These are phyloP conservation scores for Coenonympha glycerion DNA, from an alignment of 2,888 invertebrate genomes.

Conservation along the genomic window DNA sequence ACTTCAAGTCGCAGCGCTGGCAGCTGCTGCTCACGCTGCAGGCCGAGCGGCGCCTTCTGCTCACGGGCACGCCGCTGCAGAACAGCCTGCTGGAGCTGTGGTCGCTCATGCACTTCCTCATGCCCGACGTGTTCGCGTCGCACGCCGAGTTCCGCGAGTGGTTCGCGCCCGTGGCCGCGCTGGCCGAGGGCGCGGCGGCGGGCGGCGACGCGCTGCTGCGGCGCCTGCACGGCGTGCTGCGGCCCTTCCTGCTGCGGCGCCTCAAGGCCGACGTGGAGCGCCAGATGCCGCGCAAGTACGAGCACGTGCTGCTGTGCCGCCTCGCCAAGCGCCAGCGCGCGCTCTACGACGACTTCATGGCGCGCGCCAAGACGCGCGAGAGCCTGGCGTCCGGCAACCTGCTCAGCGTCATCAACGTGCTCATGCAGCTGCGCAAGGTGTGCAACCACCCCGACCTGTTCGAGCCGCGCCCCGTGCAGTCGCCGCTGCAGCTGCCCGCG, in stretches of 20 bases:
- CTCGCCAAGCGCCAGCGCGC: constrained; percentile 96
- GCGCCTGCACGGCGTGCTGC: constrained; percentile 76
- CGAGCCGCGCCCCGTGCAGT: constrained; percentile 95
- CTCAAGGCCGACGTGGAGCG: constrained; percentile 97
- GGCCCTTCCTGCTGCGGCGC: constrained; percentile 94
- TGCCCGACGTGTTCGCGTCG: constrained; percentile 97
- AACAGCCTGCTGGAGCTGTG: constrained; percentile 97
- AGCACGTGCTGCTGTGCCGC: constrained; percentile 94
- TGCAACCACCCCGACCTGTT: constrained; percentile 99
- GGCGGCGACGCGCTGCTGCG: constrained; percentile 45
- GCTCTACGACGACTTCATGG: constrained; percentile 99
- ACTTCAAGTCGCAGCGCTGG: constrained; percentile 99
- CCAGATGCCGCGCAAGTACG: constrained; percentile 96
- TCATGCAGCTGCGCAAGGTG: constrained; percentile 98
- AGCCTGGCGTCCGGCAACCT: constrained; percentile 94
- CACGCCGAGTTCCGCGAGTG: constrained; percentile 98
- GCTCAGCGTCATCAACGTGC: constrained; percentile 94
- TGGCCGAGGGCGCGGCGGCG: constrained; percentile 47
- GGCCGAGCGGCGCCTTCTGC: constrained; percentile 89
- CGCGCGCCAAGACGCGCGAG: constrained; percentile 94
- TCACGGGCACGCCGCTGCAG: constrained; percentile 97
- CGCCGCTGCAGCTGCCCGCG: constrained; percentile 93
- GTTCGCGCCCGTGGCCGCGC: constrained; percentile 94
- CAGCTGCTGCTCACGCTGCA: constrained; percentile 96
- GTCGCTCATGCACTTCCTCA: constrained; percentile 98